Conservation (phyloP, 2,888 invertebrate species). For the Tuta absoluta region DNA sequence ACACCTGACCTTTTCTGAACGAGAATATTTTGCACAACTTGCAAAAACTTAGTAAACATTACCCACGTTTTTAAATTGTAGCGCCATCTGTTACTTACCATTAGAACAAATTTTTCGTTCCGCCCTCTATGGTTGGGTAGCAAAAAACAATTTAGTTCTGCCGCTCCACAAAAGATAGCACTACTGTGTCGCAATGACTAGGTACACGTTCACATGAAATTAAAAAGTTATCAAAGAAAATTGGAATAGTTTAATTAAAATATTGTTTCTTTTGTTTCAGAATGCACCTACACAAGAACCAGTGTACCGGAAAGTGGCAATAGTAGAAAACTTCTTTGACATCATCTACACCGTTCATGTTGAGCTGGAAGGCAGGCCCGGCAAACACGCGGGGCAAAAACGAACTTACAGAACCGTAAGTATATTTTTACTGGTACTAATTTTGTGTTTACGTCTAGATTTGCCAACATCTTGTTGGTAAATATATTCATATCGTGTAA, state of each 20-base stretch:
- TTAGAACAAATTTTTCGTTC: conserved; percentile 28
- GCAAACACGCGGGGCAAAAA: conserved; percentile 98
- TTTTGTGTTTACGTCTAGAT: no score
- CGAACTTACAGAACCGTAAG: conserved; percentile 97
- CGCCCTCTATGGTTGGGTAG: conserved; percentile 45
- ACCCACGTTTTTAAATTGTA: background rate
- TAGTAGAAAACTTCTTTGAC: conserved; percentile 98
- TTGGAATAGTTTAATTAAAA: background rate
- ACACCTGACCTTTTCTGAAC: no score
- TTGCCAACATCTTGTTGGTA: no score
- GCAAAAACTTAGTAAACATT: conserved; percentile 29
- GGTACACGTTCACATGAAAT: background rate
- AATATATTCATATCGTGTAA: no score
- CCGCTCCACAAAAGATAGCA: no score
- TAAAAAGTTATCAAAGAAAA: background rate
- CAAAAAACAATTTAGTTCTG: conserved; percentile 27
- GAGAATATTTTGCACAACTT: background rate
- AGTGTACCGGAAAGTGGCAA: conserved; percentile 94
- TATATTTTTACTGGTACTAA: no score
- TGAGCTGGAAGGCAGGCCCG: conserved; percentile 93
- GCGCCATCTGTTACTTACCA: conserved; percentile 34
- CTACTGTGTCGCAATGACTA: background rate
- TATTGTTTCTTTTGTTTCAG: conserved; percentile 75
- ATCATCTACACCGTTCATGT: conserved; percentile 98
- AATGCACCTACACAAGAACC: conserved; percentile 86